Evolutionary conservation across 2,113 vertebrate species (phyloP).

Genomic region (Hemiprocne comata): DNA sequence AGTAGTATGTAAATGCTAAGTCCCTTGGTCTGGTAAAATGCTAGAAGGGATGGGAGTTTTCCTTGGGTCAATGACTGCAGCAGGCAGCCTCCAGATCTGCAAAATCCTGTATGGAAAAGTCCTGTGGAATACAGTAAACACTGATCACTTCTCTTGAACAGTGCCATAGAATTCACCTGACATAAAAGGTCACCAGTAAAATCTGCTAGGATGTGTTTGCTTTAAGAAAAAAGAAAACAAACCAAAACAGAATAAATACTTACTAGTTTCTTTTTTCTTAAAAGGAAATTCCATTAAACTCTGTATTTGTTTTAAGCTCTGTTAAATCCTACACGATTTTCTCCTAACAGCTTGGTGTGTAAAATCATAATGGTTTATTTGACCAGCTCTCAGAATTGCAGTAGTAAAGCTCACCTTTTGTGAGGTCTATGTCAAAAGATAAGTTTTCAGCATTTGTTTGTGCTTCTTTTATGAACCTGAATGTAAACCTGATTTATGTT

Average conservation of each 20-base stretch:
- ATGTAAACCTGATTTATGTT: slow-evolving; percentile 16
- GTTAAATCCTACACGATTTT: slow-evolving; percentile 8
- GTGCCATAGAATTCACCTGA: neutral
- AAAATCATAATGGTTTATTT: slow-evolving; percentile 26
- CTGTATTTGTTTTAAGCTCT: neutral
- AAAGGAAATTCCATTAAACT: neutral
- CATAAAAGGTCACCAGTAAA: neutral
- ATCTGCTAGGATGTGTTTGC: neutral
- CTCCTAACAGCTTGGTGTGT: neutral
- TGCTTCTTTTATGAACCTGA: slow-evolving; percentile 46
- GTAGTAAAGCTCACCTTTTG: neutral
- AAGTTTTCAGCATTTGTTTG: slow-evolving; percentile 15
- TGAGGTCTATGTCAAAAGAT: neutral
- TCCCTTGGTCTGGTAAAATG: neutral
- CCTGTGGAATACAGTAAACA: neutral
- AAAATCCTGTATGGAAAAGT: neutral
- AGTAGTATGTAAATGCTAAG: neutral
- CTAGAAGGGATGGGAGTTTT: neutral
- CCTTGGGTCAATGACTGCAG: neutral
- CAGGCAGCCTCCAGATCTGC: neutral
- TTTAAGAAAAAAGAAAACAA: neutral
- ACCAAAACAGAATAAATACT: neutral
- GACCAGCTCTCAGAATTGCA: neutral
- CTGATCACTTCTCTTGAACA: neutral
- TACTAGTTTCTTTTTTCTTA: neutral